Base-by-base conservation (phyloP, 2,797 vertebrate species). In the Apodemus agrarius region DNA sequence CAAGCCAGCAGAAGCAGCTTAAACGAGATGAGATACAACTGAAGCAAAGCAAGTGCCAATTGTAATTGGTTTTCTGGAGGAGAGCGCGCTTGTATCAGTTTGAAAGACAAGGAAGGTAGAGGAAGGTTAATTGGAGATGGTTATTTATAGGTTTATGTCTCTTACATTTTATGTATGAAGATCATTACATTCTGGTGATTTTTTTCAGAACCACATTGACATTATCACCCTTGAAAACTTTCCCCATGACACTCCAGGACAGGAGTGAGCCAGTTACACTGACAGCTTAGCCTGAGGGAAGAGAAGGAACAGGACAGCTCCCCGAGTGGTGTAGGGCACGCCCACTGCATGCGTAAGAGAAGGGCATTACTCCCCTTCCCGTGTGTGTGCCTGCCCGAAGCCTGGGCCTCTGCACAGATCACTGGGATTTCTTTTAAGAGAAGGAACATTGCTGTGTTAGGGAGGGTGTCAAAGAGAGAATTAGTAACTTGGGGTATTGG, bases 111-210 rank as follows among this genome's bases (percentile, higher is more conserved):
- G 96, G 95, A 97, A 96, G 94, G 96, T 93, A 96, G 67, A 90
- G 93, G 89, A 96, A 97, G 92, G 96, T 95, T 97, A 98, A 98
- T 96, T 98, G 95, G 94, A 98, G 97, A 82, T 43, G 31, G 59
- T 92, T 98, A 97, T 98, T 98, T 98, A 97, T 97, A 98, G 94
- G 75, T 89, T 97, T 94, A 76, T 90, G 37, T 86, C 79, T 96
- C 96, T 98, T 93, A 93, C 72, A 89, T 97, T 93, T 83, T 93
- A 75, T 85, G 57, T 79, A 63, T 86, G 49, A 97, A 89, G 89
- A 93, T 65, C 86, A 85, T 72, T 46, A 83, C 63, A 83, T 78
- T 89, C 54, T 89, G 69, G 34, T 81, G 80, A 37, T 69, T 34
- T 69, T 65, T 49, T 65, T 93, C 94, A 96, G 84, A 93, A 90